Evolutionary conservation across 35 echinoderm and acorn worm species (phyloP), one percentile per base, ranked within the genome.

Genomic region (Apostichopus parvimensis): DNA sequence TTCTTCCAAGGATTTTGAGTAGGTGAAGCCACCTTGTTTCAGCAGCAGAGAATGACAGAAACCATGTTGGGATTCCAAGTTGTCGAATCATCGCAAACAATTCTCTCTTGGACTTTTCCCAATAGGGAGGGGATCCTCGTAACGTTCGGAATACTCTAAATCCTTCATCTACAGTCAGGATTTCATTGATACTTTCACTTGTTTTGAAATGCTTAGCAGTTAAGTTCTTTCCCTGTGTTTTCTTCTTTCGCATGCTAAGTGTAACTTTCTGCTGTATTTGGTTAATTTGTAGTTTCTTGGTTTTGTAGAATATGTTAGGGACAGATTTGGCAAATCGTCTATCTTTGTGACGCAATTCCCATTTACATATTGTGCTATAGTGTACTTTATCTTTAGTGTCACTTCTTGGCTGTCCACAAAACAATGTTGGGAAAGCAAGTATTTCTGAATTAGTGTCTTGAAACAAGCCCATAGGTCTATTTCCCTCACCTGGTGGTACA

Each of bases 1-100:
- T 34, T 57, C 62, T 85, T 6, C 57, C 56, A 56, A 77, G 91
- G 15, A 86, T 92, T 83, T 92, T 92, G 14, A 92, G 80, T n/a
- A 92, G 68, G 52, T 92, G 91, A 4, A 72, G 24, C 91, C 91
- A 92, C 59, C 79, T 83, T 76, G 91, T 92, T 75, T 92, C 91
- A 22, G 91, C 91, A 45, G 91, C 79, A 54, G 91, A 92, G 23
- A 92, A 92, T 68, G 91, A 92, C 14, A 92, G 79, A 86, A 92
- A 92, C 79, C 79, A 92, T 85, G 91, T 86, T 73, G 91, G 91
- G 53, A 92, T 92, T 18, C 91, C 80, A 17, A 92, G 14, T 85
- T 80, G 79, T 56, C 80, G 56, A 7, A 60, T 64, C 91, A 92
- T 92, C 73, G 91, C 78, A 83, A 82, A 82, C 22, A 86, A 10